Evolutionary conservation across 2,797 vertebrate species (phyloP).

Genomic region (Acanthopagrus latus): DNA sequence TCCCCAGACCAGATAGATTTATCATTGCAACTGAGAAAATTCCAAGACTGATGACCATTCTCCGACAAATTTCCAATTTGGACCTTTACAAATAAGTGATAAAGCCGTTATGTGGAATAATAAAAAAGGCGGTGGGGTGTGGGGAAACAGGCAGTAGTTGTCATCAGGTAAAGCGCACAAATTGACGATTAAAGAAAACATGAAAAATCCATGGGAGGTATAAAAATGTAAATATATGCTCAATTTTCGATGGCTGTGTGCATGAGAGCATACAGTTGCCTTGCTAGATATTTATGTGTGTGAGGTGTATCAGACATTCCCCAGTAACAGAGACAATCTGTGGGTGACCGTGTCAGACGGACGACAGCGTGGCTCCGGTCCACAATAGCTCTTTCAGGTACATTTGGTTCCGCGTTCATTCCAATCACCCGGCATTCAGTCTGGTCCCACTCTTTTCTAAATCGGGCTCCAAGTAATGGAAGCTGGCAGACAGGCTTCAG

Average conservation of each 20-base stretch:
- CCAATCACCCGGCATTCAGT: slow-evolving; percentile 59
- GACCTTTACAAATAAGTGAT: slow-evolving; percentile 53
- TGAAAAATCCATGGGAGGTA: background rate
- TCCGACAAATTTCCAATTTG: slow-evolving; percentile 48
- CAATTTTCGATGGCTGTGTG: background rate
- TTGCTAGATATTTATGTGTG: slow-evolving; percentile 4
- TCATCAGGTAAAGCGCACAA: slow-evolving; percentile 20
- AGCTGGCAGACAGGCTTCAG: slow-evolving; percentile 78
- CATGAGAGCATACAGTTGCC: background rate
- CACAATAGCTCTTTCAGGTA: slow-evolving; percentile 64
- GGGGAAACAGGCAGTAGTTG: slow-evolving; percentile 27
- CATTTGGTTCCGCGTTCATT: slow-evolving; percentile 60
- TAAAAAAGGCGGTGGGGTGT: background rate
- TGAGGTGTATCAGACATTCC: background rate
- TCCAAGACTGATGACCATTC: slow-evolving; percentile 60
- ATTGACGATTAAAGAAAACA: slow-evolving; percentile 32
- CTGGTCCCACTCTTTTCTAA: slow-evolving; percentile 41
- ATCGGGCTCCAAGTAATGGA: slow-evolving; percentile 70
- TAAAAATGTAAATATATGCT: background rate
- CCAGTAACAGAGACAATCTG: slow-evolving; percentile 9
- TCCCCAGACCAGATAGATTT: slow-evolving; percentile 58
- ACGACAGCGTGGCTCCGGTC: slow-evolving; percentile 29
- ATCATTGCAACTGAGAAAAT: slow-evolving; percentile 60
- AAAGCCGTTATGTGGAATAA: slow-evolving; percentile 31
- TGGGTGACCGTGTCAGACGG: slow-evolving; percentile 54